phyloP scores from a whole-genome alignment of 2,113 vertebrate genomes.

The Alethe castanea region DNA sequence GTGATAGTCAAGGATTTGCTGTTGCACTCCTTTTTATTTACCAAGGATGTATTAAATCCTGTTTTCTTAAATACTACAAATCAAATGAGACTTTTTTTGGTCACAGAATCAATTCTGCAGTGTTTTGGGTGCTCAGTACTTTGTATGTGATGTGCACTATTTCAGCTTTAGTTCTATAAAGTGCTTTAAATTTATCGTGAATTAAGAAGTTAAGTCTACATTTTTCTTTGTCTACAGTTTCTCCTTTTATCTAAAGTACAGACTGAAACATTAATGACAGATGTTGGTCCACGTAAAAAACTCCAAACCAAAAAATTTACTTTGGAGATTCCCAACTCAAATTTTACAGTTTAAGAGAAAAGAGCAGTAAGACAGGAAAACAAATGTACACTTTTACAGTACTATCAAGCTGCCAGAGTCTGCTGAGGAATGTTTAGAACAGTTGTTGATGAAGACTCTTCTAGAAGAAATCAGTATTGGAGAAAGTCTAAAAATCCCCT shows the following conservation, averaged over 20 bases:
- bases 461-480: background rate
- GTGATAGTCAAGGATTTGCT: background rate
- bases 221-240: background rate
- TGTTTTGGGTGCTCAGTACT: background rate
- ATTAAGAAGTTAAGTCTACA: background rate
- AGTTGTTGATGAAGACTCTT: background rate
- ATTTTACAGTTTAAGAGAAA: background rate
- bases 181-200: background rate
- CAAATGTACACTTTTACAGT: background rate
- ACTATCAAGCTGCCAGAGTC: background rate
- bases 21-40: background rate
- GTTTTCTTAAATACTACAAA: background rate
- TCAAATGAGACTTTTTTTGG: background rate
- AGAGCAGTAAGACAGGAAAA: background rate
- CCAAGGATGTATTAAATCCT: background rate
- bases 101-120: background rate
- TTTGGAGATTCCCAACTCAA: background rate
- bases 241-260: background rate
- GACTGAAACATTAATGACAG: background rate
- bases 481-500: background rate
- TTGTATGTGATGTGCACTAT: background rate
- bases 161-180: background rate
- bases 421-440: background rate
- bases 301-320: rapidly evolving
- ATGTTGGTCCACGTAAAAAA: rapidly evolving